Conservation (phyloP, 1,140 invertebrate species). For the Luehdorfia chinensis region DNA sequence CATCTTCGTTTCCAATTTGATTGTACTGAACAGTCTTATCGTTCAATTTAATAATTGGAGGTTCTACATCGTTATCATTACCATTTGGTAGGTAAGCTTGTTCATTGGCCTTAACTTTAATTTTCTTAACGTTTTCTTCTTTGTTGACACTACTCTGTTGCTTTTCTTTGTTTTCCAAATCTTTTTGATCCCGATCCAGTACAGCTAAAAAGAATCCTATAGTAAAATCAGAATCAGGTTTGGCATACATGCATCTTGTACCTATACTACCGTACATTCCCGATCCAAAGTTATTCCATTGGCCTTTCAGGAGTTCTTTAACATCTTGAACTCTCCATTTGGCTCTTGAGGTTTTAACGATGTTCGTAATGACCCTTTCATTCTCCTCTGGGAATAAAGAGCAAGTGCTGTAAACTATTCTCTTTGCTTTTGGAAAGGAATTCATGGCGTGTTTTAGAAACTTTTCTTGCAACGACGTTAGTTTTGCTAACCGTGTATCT, state of each 20-base stretch:
- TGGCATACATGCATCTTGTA: slow-evolving; percentile 88
- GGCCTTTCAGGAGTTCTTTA: slow-evolving; percentile 77
- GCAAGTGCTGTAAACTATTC: slow-evolving; percentile 97
- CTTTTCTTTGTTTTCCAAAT: slow-evolving; percentile 28
- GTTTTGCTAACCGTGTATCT: slow-evolving; percentile 79
- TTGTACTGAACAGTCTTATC: neutral
- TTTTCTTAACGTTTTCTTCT: neutral
- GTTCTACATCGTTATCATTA: neutral
- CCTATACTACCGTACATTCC: slow-evolving; percentile 79
- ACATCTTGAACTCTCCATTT: slow-evolving; percentile 81
- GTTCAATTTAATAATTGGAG: neutral
- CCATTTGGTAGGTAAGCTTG: neutral
- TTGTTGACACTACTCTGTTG: slow-evolving; percentile 1
- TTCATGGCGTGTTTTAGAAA: slow-evolving; percentile 91
- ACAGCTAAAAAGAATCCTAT: slow-evolving; percentile 97
- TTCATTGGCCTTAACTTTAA: neutral
- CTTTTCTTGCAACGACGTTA: slow-evolving; percentile 90
- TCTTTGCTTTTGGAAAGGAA: slow-evolving; percentile 88
- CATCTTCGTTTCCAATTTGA: neutral
- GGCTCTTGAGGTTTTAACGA: slow-evolving; percentile 74
- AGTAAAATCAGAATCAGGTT: slow-evolving; percentile 85
- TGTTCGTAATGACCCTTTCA: slow-evolving; percentile 89
- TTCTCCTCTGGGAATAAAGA: slow-evolving; percentile 95
- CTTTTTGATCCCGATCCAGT: slow-evolving; percentile 81
- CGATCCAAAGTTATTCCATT: slow-evolving; percentile 84